Evolutionary conservation across 2,797 vertebrate species (phyloP).

Genomic region (Hypotaenidia philippensis): DNA sequence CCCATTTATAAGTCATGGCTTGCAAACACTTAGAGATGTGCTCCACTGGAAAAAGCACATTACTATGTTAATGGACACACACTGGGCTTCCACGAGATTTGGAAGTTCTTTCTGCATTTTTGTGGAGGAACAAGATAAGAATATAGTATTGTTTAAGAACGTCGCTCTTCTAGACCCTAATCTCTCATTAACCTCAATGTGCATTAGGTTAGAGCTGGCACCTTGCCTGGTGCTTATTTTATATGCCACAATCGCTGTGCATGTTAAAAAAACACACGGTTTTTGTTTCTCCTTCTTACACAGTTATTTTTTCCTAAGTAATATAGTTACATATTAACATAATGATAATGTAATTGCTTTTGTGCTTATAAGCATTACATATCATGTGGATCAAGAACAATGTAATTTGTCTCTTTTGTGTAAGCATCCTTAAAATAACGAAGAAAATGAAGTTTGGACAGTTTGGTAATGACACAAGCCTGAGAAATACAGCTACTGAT

Average conservation of each 20-base stretch:
- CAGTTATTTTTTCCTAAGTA: neutral
- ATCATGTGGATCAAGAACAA: neutral
- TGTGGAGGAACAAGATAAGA: conserved; percentile 47
- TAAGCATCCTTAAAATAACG: conserved; percentile 13
- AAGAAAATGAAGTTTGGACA: conserved; percentile 17
- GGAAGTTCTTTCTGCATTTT: conserved; percentile 16
- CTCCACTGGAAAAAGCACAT: conserved; percentile 38
- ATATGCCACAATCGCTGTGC: neutral
- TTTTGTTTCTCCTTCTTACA: neutral
- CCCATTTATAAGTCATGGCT: conserved; percentile 50
- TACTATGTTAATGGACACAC: conserved; percentile 60
- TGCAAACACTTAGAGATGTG: conserved; percentile 53
- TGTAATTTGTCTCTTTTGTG: neutral
- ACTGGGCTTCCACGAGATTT: conserved; percentile 20
- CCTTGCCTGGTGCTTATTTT: neutral
- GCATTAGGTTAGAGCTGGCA: neutral
- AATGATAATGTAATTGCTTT: conserved; percentile 37
- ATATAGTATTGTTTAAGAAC: conserved; percentile 18
- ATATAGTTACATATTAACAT: neutral
- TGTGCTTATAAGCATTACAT: neutral
- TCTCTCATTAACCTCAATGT: conserved; percentile 12
- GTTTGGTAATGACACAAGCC: neutral
- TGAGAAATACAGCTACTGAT: neutral
- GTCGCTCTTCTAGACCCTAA: conserved; percentile 13
- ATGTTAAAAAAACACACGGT: neutral